Evolutionary conservation across 2,888 invertebrate genomes (phyloP), one percentile per base, ranked within the genome.

Genomic region (Aplocera efformata): DNA sequence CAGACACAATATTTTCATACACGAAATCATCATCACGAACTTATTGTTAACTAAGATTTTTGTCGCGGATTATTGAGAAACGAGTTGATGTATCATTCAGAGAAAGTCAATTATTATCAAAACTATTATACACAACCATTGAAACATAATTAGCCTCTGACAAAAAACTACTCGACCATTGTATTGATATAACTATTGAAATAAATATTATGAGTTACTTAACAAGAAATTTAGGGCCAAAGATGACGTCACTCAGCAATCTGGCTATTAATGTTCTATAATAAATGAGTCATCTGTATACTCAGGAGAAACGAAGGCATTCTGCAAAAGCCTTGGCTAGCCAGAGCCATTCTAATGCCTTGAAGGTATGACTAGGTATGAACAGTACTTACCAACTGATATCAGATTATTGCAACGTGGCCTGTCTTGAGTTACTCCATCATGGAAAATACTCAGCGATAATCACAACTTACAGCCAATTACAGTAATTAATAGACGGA

Each of bases 261-360:
- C 13, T 7, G 8, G 6, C 3, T 9, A 11, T 6, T 22, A 22
- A 8, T 20, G 5, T 27, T 6, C 1, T n/a, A 7, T 6, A 29
- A 20, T 22, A n/a, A 3, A 42, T 51, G 54, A 48, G 33, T 51
- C 49, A 54, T 54, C 45, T 39, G 42, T 48, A 37, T 31, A 32
- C 36, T 26, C 20, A 40, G 28, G 40, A 42, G 30, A 42, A 42
- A 46, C 40, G n/a, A 49, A 50, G 48, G 46, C 47, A 67, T 69
- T 68, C 67, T 56, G 63, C 57, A 63, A 69, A 61, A 63, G 33
- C 67, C 60, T 60, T 67, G 62, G 56, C 41, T 56, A 46, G 50
- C 58, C 56, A 53, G 49, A 58, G 53, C 65, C 72, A 50, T 67
- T 82, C 82, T 75, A 76, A 76, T 69, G 72, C 83, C 83, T 82